These are phyloP conservation scores for Madoqua kirkii DNA, from an alignment of 2,113 vertebrate species.

Conservation along the genomic window DNA sequence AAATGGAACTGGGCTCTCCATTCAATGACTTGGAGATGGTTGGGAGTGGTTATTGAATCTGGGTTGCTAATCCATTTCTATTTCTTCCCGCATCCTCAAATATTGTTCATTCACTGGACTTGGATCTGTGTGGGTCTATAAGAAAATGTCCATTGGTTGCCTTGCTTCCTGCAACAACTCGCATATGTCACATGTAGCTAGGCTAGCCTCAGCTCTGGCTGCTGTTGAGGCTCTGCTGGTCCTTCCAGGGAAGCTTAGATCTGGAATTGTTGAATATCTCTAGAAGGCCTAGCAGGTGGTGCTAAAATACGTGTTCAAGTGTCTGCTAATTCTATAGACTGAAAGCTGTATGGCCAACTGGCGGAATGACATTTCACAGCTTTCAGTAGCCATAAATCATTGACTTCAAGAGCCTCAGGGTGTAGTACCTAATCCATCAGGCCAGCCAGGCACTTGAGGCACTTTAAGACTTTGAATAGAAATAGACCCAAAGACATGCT, in stretches of 20 bases:
- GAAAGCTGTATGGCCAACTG: constrained; percentile 15
- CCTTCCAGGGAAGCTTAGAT: constrained; percentile 39
- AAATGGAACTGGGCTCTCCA: not conserved
- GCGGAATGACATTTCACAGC: constrained; percentile 61
- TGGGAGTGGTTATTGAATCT: not conserved
- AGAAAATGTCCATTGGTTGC: not conserved
- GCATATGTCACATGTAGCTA: not conserved
- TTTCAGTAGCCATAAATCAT: constrained; percentile 71
- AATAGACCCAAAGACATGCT: constrained; percentile 71
- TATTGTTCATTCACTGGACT: not conserved
- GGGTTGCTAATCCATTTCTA: not conserved
- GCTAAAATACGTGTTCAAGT: constrained; percentile 53
- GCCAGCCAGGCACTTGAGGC: constrained; percentile 45
- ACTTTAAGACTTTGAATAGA: constrained; percentile 53
- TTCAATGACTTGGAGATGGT: not conserved
- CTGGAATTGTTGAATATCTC: constrained; percentile 29
- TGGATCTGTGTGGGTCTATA: not conserved
- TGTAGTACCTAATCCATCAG: constrained; percentile 69
- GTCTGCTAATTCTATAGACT: constrained; percentile 54
- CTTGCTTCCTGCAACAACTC: not conserved
- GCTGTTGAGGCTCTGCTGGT: not conserved
- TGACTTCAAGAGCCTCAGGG: constrained; percentile 57
- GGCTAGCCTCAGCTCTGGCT: not conserved
- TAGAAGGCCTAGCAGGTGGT: constrained; percentile 42
- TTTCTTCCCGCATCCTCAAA: not conserved